Base-by-base conservation (phyloP, 1,140 invertebrate genomes). In the fruit fly (Drosophila melanogaster) region DNA sequence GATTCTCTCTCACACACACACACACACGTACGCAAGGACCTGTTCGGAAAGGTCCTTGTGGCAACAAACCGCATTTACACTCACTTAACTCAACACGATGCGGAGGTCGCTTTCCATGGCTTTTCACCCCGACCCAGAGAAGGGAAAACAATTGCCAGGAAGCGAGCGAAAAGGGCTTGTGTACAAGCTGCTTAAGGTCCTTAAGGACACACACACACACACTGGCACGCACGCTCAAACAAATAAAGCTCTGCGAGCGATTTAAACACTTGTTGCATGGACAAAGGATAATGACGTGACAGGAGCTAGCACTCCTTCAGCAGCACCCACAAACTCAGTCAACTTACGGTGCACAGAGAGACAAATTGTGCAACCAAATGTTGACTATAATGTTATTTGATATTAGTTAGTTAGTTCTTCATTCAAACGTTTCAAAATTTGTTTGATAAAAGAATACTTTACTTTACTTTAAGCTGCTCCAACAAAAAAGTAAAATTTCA, bases 201-300 rank as follows among this genome's bases (percentile, higher is more conserved):
- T 81, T 64, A 69, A 87, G 78, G 61, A 79, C 77, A 49, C 26
- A 30, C 26, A 30, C 0, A 10, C 26, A 30, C 26, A 30, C 26
- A 30, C 26, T 41, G n/a, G 33, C 33, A 56, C 51, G 37, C 65
- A 67, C 44, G 75, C 46, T 70, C 66, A 69, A 77, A 77, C 75
- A 83, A 87, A 89, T 86, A 87, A 81, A 81, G 83, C 70, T 47
- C 69, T 50, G 73, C 64, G 78, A 83, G 81, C 64, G 81, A 70
- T 79, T 87, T 86, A 76, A 79, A 76, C 83, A 86, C 83, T 86
- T 86, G 83, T 86, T 86, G 83, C 83, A 72, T 69, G 65, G 60
- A 87, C 83, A 86, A 86, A 87, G 79, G 69, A 86, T 87, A 86
- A 86, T 86, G 70, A 86, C 61, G 74, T 84, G 79, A 65, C 75